Base-by-base conservation (phyloP, 1,140 invertebrate species). In the Arion vulgaris region DNA sequence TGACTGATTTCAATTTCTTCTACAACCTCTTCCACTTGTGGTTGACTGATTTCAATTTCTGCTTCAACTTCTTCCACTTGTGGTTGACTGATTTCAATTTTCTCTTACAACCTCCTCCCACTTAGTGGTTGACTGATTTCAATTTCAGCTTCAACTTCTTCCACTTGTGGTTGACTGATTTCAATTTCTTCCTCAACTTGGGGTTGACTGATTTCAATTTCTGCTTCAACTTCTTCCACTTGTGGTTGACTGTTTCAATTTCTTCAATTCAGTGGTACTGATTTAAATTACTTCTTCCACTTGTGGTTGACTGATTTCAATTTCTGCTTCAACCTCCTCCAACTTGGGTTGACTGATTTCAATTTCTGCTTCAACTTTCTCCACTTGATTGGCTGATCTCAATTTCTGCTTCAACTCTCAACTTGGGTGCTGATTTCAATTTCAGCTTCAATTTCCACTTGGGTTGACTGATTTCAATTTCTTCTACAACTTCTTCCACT, bases 261-360 rank as follows among this genome's bases (percentile, higher is more conserved):
- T 81, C 80, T 39, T 45, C 80, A 75, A 73, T 36, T 53, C 78
- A 34, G n/a, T 26, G 51, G 68, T 71, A 15, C 49, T 66, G 53
- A 53, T 78, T 62, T 41, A 41, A 36, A 82, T 72, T 62, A 72
- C 71, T 45, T 32, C 73, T 73, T 84, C 76, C 26, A 53, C 49
- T 77, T 86, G 80, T 51, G 85, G 71, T 28, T 41, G 34, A 41
- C 11, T 28, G 71, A 72, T 45, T 28, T 28, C 41, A 45, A 72
- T 72, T 72, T 81, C 80, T n/a, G 28, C 80, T 49, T 74, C n/a
- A 39, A 82, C 80, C 62, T 82, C 71, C 53, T 82, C 80, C 66
- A 73, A 49, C 39, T 81, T n/a, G 39, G 39, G 49, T 80, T 71
- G 38, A 57, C 41, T 38, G 32, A 75, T 76, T 62, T 74, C 68